Evolutionary conservation across 1,140 invertebrate genomes (phyloP).

Genomic region (Piezodorus guildinii): DNA sequence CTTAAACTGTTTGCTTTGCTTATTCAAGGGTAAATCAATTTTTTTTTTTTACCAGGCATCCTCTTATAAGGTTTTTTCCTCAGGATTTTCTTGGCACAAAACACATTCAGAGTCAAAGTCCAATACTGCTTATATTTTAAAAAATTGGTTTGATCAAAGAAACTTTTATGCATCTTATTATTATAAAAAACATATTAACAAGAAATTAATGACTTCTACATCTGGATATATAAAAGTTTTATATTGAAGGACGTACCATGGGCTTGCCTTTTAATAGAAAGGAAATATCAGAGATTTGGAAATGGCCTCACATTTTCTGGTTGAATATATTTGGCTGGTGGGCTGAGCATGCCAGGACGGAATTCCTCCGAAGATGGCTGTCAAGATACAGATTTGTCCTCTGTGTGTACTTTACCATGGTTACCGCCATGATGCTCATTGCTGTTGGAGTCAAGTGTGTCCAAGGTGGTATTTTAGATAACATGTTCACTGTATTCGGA

Average conservation of each 20-base stretch:
- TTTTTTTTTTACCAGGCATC: too few species aligned
- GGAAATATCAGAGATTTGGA: not conserved
- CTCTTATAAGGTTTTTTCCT: too few species aligned
- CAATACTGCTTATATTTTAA: too few species aligned
- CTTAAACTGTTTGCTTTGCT: too few species aligned
- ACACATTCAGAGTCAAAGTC: too few species aligned
- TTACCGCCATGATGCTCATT: not conserved
- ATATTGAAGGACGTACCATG: not conserved
- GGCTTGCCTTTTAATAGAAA: not conserved
- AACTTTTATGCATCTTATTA: too few species aligned
- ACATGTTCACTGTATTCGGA: slow-evolving; percentile 9
- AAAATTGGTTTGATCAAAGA: too few species aligned
- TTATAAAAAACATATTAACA: too few species aligned
- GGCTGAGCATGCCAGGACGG: not conserved
- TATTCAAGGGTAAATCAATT: too few species aligned
- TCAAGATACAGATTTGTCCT: not conserved
- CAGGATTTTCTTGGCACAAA: too few species aligned
- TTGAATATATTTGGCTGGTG: slow-evolving; percentile 6
- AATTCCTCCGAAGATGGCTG: not conserved
- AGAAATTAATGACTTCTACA: too few species aligned
- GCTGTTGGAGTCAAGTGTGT: not conserved
- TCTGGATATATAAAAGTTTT: too few species aligned
- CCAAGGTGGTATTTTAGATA: not conserved
- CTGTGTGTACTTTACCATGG: not conserved
- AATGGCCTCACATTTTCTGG: slow-evolving; percentile 9